These are phyloP conservation scores for Pomacea canaliculata DNA, from an alignment of 2,888 invertebrate genomes.

Conservation along the genomic window DNA sequence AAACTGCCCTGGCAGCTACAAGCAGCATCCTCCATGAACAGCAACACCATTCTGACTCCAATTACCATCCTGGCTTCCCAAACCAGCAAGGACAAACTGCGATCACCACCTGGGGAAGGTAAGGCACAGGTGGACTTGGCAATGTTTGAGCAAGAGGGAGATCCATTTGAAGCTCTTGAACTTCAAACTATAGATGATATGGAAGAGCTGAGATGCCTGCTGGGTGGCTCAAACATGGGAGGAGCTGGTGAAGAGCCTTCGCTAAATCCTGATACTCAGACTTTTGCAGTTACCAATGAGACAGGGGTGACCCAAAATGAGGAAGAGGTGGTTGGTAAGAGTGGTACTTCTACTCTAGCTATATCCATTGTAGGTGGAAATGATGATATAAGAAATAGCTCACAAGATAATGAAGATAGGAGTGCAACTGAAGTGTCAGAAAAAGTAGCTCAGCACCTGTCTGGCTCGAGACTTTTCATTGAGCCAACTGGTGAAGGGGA, in stretches of 20 bases:
- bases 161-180: conserved; percentile 61
- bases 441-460: neutral
- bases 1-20: conserved; percentile 37
- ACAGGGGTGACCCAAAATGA: neutral
- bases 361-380: neutral
- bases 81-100: conserved; percentile 1
- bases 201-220: conserved; percentile 56
- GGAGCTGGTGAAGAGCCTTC: neutral
- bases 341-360: neutral
- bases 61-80: conserved; percentile 36
- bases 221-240: conserved; percentile 29
- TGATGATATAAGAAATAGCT: neutral
- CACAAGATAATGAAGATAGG: too few species aligned
- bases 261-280: neutral
- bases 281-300: neutral
- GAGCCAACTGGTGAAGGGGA: conserved; percentile 34
- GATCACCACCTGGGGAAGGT: conserved; percentile 6
- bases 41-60: conserved; percentile 50
- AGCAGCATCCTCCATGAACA: conserved; percentile 36
- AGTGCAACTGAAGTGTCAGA: neutral
- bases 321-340: conserved; percentile 6
- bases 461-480: conserved; percentile 9
- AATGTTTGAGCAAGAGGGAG: conserved; percentile 58
- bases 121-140: conserved; percentile 47
- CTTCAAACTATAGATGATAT: conserved; percentile 58